A percentile compares a stretch with the other conserved stretches of the same genome.
Conservation (phyloP, 2,888 invertebrate genomes). For the Chrysina gloriosa region DNA sequence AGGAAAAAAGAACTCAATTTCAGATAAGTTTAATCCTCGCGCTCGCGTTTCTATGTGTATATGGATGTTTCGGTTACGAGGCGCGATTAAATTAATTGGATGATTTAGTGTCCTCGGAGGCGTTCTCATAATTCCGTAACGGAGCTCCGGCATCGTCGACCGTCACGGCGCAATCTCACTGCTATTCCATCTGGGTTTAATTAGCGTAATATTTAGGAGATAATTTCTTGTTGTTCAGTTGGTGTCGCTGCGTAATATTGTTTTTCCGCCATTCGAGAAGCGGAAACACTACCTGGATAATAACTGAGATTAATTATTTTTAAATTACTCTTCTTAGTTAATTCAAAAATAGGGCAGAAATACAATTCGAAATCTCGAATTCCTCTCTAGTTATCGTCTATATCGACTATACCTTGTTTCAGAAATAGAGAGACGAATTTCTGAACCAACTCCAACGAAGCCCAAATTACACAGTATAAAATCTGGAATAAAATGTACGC, state of each 20-base stretch:
- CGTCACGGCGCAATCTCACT: slow-evolving; percentile 17
- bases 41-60: not conserved
- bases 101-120: slow-evolving; percentile 32
- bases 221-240: slow-evolving; percentile 30
- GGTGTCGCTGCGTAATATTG: not conserved
- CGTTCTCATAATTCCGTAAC: slow-evolving; percentile 17
- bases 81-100: slow-evolving; percentile 34
- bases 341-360: too few species aligned
- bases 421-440: too few species aligned
- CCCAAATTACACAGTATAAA: too few species aligned
- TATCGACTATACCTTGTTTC: too few species aligned
- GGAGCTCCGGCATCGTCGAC: slow-evolving; percentile 12
- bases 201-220: slow-evolving; percentile 28
- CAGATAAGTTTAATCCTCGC: slow-evolving; percentile 23
- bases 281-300: not conserved
- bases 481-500: too few species aligned
- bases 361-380: too few species aligned
- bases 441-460: too few species aligned
- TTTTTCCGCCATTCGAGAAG: not conserved
- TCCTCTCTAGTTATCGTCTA: too few species aligned
- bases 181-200: slow-evolving; percentile 30
- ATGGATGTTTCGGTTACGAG: slow-evolving; percentile 18
- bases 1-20: slow-evolving; percentile 4
- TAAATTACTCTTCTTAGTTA: too few species aligned
- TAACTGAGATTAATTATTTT: not conserved